Base-by-base conservation (phyloP, 2,888 invertebrate genomes). In the Falcaria lacertinaria region DNA sequence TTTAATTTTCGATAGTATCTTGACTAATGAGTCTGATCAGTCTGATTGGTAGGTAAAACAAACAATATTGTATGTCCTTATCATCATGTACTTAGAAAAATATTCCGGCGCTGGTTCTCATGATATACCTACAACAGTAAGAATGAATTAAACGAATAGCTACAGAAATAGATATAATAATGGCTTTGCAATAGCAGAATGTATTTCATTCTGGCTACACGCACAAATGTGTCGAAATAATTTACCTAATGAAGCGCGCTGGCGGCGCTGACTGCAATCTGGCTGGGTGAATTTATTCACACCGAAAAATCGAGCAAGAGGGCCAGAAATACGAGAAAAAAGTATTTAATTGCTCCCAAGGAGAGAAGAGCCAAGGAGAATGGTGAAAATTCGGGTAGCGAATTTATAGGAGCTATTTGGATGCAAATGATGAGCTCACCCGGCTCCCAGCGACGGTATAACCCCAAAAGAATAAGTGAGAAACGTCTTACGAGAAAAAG, bases 321-420 rank as follows among this genome's bases (percentile, higher is more conserved):
- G 60, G 57, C 64, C 61, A 62, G 59, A 71, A 68, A 64, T 71
- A 69, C 68, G 65, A 71, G 74, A 80, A 84, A 86, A 87, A 86
- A 83, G 81, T 81, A 85, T 85, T 85, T 86, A 88, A 88, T 88
- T 86, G 87, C 83, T 84, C 83, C 85, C 86, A 82, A 82, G 85
- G 78, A 84, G 72, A 77, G 70, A 60, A 69, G 74, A n/a, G n/a
- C n/a, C n/a, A n/a, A n/a, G n/a, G n/a, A 74, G 83, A 79, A 81
- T 82, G 83, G 86, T 80, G 84, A 85, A 84, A 85, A 87, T 86
- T 87, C 80, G 86, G 81, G 82, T 80, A 79, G 81, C 80, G 84
- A 88, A 87, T 88, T 88, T 88, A 87, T 86, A 83, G 82, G 75
- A 85, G 85, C 86, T 84, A 86, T 88, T 87, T 87, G 82, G 82